Evolutionary conservation across 2,888 invertebrate species (phyloP).

Genomic region (Imbricaverruca yamaguchii): DNA sequence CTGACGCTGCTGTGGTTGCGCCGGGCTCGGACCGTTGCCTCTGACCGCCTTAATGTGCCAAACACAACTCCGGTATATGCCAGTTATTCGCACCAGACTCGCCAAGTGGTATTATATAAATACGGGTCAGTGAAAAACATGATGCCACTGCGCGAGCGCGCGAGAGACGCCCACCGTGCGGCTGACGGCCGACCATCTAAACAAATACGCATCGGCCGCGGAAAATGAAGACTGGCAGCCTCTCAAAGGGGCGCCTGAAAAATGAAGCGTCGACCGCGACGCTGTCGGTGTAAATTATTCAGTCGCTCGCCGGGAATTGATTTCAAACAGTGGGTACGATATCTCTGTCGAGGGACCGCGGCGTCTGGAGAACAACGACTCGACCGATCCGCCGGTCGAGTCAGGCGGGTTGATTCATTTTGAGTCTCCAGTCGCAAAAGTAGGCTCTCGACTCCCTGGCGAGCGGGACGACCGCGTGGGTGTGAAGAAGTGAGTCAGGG

Average conservation of each 20-base stretch:
- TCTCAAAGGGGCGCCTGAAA: constrained; percentile 19
- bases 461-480: too few species aligned
- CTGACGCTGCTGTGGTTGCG: not conserved
- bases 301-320: constrained; percentile 2
- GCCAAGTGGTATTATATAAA: constrained; percentile 6
- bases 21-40: not conserved
- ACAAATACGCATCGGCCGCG: constrained; percentile 4
- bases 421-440: too few species aligned
- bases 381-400: too few species aligned
- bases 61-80: not conserved
- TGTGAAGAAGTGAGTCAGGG: too few species aligned
- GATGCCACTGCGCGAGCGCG: not conserved
- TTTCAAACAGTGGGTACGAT: constrained; percentile 15
- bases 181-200: not conserved
- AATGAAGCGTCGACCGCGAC: constrained; percentile 4
- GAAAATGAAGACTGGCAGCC: constrained; percentile 21
- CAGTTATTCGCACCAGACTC: not conserved
- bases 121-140: constrained; percentile 1
- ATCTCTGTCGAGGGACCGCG: too few species aligned
- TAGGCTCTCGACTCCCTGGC: too few species aligned
- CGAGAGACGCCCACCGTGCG: not conserved
- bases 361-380: too few species aligned
- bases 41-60: not conserved
- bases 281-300: constrained; percentile 18
- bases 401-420: too few species aligned